phyloP scores from a whole-genome alignment of 2,888 invertebrate genomes.

The Dryococelus australis region DNA sequence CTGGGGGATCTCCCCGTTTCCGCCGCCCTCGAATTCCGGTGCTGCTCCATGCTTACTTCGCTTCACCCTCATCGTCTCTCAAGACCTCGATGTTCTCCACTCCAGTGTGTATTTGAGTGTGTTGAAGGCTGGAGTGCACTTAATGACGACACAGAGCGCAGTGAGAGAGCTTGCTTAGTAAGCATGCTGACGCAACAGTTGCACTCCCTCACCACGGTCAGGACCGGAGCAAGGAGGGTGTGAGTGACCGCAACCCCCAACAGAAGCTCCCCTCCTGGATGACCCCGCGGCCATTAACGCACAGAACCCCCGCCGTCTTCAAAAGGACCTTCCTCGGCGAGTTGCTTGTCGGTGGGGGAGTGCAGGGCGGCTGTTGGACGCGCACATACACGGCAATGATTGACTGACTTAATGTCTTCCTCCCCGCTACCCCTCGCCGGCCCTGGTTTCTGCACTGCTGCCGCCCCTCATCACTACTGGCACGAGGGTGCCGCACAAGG shows the following conservation, averaged over 20 bases:
- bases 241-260: background rate
- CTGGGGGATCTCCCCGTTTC: no score
- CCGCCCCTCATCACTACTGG: background rate
- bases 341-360: no score
- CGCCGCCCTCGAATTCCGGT: no score
- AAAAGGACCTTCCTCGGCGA: background rate
- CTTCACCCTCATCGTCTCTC: no score
- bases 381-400: conserved; percentile 36
- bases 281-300: conserved; percentile 2
- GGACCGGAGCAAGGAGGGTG: background rate
- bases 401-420: conserved; percentile 39
- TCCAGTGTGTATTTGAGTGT: no score
- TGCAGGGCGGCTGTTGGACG: conserved; percentile 20
- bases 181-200: no score
- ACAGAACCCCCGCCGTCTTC: background rate
- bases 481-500: background rate
- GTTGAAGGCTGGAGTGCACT: no score
- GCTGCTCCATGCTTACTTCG: no score
- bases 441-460: background rate
- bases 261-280: background rate
- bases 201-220: no score
- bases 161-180: no score
- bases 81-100: no score
- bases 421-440: background rate
- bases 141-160: no score